Evolutionary conservation across 1,140 invertebrate species (phyloP), one percentile per base, ranked within the genome.

Genomic region (Vollenhovia emeryi): DNA sequence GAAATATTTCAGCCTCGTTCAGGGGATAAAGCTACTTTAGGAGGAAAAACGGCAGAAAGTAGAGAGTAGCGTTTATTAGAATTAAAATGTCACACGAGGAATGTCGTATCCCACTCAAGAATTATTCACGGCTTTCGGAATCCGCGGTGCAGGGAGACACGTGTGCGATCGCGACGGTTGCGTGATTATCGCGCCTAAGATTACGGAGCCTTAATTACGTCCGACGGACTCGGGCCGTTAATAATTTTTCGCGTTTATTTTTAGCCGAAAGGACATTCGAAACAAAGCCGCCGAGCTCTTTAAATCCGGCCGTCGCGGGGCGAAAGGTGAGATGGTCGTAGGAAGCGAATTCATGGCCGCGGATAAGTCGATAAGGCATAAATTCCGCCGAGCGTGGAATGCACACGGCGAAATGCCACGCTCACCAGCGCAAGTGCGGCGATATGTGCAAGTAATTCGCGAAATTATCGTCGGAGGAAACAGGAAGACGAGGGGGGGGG

Each of bases 191-290:
- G 78, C 48, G 64, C 24, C 45, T 57, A 57, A 82, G 24, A 80
- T 71, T 80, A 80, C 64, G 36, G n/a, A n/a, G 8, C 50, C 52
- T 66, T 15, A 27, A 66, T 66, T 66, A 66, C 21, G 21, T 11
- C 2, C 18, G 24, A 7, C 27, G 33, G 11, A 30, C 64, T 71
- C n/a, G 36, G 62, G 48, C 64, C 43, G 59, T 76, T 76, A 84
- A 84, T 76, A 76, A 75, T 84, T 43, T 66, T 66, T 50, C 15
- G 18, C 30, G 43, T 18, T n/a, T 84, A 84, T 76, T 84, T 50
- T 84, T 76, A 84, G 71, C 21, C 43, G 30, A 55, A 76, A 84
- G 80, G 80, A 84, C 80, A 55, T 13, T 30, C 36, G 43, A 43
- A 84, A 62, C 57, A 76, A 84, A 76, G 69, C 48, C 13, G 48